Conservation (phyloP, 2,797 vertebrate genomes). For the Neosalanx taihuensis region DNA sequence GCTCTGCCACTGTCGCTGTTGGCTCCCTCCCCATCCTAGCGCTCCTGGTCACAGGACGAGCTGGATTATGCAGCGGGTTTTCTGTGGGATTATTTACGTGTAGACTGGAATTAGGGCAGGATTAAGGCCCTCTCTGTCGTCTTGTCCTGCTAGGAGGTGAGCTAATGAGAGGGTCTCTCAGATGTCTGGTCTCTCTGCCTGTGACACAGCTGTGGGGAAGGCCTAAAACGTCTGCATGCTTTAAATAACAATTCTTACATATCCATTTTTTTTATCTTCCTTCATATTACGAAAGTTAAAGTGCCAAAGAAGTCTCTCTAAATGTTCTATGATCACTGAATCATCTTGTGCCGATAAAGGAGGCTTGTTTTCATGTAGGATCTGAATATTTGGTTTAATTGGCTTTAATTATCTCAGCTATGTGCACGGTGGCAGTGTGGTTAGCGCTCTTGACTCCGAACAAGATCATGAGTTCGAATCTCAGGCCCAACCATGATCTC, state of each 20-base stretch:
- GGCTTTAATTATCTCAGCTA: too few species aligned
- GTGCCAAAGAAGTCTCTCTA: too few species aligned
- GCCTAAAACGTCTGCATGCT: neutral
- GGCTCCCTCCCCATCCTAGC: neutral
- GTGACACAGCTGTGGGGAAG: neutral
- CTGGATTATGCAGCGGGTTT: conserved; percentile 64
- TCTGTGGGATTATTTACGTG: conserved; percentile 62
- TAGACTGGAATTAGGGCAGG: conserved; percentile 64
- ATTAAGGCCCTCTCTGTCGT: conserved; percentile 63
- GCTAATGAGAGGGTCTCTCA: conserved; percentile 63
- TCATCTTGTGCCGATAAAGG: too few species aligned
- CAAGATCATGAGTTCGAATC: too few species aligned
- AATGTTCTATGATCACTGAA: too few species aligned
- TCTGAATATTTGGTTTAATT: too few species aligned
- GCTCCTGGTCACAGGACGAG: conserved; percentile 48
- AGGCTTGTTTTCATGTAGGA: too few species aligned
- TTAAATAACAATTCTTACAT: conserved; percentile 7
- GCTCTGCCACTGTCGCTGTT: conserved; percentile 38
- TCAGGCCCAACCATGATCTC: too few species aligned
- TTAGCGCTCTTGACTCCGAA: too few species aligned
- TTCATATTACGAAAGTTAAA: neutral
- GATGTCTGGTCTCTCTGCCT: conserved; percentile 37
- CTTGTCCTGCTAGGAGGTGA: conserved; percentile 47
- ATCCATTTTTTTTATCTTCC: conserved; percentile 31
- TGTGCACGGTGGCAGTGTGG: too few species aligned